Conservation (phyloP, 2,113 vertebrate species). For the Ardeotis arabs region DNA sequence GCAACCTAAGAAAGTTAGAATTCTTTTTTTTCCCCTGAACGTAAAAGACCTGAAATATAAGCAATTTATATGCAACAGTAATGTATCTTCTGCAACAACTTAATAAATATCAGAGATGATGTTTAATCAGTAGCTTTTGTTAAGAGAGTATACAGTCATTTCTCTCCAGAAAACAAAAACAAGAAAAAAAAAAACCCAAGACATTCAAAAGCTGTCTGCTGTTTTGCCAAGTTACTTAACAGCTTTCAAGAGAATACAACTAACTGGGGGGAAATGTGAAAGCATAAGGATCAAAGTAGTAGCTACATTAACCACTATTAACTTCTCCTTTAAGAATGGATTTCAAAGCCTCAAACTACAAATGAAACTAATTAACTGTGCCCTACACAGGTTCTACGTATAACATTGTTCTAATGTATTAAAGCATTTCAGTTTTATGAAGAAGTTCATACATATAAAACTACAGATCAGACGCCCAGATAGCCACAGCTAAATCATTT, state of each 20-base stretch:
- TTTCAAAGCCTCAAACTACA: neutral
- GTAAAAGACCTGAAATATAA: neutral
- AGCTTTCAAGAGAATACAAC: neutral
- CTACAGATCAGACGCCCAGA: neutral
- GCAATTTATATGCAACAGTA: neutral
- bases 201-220: neutral
- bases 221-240: neutral
- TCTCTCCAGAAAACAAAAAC: neutral
- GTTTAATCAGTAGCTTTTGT: neutral
- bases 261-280: neutral
- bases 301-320: neutral
- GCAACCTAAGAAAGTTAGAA: neutral
- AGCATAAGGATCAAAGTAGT: neutral
- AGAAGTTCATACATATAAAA: neutral
- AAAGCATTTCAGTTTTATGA: neutral
- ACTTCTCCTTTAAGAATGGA: neutral
- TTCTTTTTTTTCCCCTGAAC: neutral
- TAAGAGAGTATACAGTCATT: neutral
- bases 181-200: too few relatives aligned
- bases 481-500: neutral
- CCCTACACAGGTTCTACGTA: neutral
- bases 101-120: neutral
- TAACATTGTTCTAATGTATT: neutral
- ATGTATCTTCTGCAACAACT: neutral
- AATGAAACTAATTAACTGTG: neutral